Conservation (phyloP, 2,888 invertebrate species). For the Tetragnatha montana region DNA sequence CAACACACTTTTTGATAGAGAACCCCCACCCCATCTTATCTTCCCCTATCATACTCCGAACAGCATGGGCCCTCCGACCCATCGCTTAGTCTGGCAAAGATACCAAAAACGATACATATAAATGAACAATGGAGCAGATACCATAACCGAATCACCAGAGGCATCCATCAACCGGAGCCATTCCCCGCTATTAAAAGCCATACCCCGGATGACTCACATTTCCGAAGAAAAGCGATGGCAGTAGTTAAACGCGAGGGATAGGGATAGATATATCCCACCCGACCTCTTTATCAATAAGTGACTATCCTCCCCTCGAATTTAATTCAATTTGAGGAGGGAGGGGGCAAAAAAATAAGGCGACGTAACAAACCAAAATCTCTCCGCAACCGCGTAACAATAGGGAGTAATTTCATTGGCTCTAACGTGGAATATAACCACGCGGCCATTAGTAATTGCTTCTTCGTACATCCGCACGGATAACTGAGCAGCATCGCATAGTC, state of each 20-base stretch:
- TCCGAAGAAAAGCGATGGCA: not conserved
- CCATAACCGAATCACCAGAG: not conserved
- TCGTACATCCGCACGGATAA: constrained; percentile 15
- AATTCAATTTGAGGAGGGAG: constrained; percentile 19
- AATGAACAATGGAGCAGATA: not conserved
- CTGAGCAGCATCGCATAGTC: constrained; percentile 49
- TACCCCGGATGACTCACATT: not conserved
- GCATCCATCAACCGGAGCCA: not conserved
- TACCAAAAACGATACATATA: not conserved
- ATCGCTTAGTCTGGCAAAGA: no score
- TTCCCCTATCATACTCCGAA: no score
- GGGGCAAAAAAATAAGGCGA: not conserved
- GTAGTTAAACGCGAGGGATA: not conserved
- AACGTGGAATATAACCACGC: constrained; percentile 49
- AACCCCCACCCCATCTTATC: no score
- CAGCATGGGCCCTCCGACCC: no score
- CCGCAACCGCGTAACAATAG: constrained; percentile 25
- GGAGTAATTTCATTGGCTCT: constrained; percentile 30
- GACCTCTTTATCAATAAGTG: constrained; percentile 12
- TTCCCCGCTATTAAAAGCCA: not conserved
- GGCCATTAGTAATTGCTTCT: constrained; percentile 54
- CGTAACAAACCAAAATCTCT: constrained; percentile 31
- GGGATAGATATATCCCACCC: not conserved
- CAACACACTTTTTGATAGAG: no score
- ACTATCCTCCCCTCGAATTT: constrained; percentile 2